Percentiles rank a stretch among this genome's conserved stretches.
These are phyloP conservation scores for Nothoprocta pentlandii DNA, from an alignment of 2,113 vertebrate genomes.

Conservation along the genomic window DNA sequence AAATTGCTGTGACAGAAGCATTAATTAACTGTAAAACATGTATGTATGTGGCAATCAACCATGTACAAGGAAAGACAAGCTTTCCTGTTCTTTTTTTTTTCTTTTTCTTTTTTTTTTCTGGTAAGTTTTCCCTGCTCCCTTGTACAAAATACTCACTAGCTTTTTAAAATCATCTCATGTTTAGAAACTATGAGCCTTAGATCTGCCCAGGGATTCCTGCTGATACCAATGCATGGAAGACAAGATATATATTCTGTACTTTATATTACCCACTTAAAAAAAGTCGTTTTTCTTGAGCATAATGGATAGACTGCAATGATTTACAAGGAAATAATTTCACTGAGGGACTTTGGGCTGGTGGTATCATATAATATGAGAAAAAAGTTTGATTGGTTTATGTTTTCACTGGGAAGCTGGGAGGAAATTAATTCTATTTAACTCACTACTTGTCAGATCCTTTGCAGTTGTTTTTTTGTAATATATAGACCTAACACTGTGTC, in stretches of 20 bases:
- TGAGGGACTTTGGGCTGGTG: constrained; percentile 15
- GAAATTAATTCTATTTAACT: constrained; percentile 70
- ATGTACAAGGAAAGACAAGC: neutral
- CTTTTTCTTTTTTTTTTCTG: neutral
- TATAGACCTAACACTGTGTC: constrained; percentile 34
- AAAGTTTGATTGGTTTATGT: constrained; percentile 61
- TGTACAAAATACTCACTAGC: neutral
- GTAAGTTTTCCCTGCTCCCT: neutral
- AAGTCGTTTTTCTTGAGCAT: constrained; percentile 48
- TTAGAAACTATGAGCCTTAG: constrained; percentile 3
- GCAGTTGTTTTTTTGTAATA: constrained; percentile 50
- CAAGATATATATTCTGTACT: neutral
- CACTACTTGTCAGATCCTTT: constrained; percentile 60
- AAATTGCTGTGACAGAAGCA: neutral
- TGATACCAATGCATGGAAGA: constrained; percentile 15
- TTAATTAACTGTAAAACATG: neutral
- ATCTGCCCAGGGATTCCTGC: neutral
- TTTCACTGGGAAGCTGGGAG: constrained; percentile 54
- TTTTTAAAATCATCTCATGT: neutral
- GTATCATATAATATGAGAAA: constrained; percentile 49
- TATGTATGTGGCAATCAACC: neutral
- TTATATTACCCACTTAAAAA: constrained; percentile 47
- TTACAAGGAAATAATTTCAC: constrained; percentile 66
- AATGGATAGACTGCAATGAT: constrained; percentile 54
- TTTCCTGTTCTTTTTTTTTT: neutral